Evolutionary conservation across 2,888 invertebrate species (phyloP), one percentile per base, ranked within the genome.

Genomic region (Epinotia ramella): DNA sequence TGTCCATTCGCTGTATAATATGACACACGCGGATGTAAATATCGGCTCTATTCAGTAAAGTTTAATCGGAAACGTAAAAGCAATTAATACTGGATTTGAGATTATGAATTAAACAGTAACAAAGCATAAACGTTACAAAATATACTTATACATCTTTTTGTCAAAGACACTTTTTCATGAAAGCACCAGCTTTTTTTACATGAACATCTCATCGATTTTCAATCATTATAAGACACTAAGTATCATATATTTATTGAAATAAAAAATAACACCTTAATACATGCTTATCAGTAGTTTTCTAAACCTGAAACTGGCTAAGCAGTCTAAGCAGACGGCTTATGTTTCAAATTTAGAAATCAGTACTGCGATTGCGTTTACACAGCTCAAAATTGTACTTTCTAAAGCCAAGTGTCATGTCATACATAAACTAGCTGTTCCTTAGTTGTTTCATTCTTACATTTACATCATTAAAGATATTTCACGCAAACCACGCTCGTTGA

Each of bases 321-420:
- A 53, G 16, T 53, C 53, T 64, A 44, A 6, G 64, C 40, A 64
- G 11, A 44, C 6, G 6, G 6, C 11, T 28, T 16, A 33, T 7
- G 9, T 6, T 62, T 33, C 40, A 12, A 53, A 28, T n/a, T 66
- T 53, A 53, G 33, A 66, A 66, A 66, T 53, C 66, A 1, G 28
- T 53, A 53, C n/a, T 49, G 4, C n/a, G 24, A 49, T 44, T 62
- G 46, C 24, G 49, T 62, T 68, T 49, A 73, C 73, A 68, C 68
- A 68, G 63, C 63, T 68, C 44, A 0, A 44, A 16, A 73, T 63
- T 68, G 73, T 68, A 73, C 68, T 73, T 73, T 73, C 24, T 20
- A 53, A 46, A 68, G 24, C 18, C 56, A 40, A 65, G 46, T 24
- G 44, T n/a, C n/a, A n/a, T n/a, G n/a, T n/a, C n/a, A n/a, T n/a